Conservation (phyloP, 2,113 vertebrate genomes). For the Cepphus grylle region DNA sequence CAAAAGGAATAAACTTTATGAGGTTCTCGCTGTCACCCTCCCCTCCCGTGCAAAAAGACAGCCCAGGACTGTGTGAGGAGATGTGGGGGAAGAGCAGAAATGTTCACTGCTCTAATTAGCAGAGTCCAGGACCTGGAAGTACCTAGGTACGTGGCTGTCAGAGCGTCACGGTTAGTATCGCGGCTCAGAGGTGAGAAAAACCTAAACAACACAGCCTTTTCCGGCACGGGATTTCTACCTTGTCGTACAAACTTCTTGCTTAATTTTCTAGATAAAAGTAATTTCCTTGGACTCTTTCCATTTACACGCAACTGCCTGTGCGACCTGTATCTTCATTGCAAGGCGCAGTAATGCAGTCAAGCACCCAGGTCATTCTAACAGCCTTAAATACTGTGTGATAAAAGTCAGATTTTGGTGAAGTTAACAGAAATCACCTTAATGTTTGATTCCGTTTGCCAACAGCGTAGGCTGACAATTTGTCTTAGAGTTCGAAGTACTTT, state of each 20-base stretch:
- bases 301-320: neutral
- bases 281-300: neutral
- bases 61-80: neutral
- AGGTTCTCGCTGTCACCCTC: neutral
- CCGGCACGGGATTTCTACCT: neutral
- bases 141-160: accelerated
- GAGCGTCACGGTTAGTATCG: neutral
- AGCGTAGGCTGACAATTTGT: neutral
- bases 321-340: neutral
- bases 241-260: neutral
- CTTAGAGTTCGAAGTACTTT: neutral
- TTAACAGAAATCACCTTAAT: neutral
- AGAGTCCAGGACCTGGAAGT: neutral
- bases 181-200: neutral
- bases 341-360: neutral
- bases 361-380: neutral
- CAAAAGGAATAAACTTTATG: neutral
- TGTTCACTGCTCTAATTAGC: neutral
- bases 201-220: neutral
- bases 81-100: neutral
- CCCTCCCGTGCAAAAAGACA: neutral
- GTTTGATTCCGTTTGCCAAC: neutral
- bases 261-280: neutral
- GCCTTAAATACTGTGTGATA: neutral
- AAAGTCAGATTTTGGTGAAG: neutral